These are phyloP conservation scores for Porites cylindrica DNA, from an alignment of 92 coral and sea anemone genomes.

Conservation along the genomic window DNA sequence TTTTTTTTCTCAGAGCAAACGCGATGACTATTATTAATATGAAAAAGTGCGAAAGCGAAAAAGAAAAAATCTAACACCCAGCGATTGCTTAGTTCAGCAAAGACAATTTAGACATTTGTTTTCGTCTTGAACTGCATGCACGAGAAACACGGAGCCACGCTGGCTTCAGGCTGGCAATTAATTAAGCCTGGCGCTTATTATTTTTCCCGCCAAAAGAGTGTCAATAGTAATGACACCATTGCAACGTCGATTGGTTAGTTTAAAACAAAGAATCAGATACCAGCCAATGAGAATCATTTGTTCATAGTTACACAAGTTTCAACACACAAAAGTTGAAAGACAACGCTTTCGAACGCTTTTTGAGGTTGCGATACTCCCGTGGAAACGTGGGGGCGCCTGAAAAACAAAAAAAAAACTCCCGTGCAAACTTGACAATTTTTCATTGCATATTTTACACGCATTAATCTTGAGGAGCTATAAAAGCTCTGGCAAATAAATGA, in stretches of 20 bases:
- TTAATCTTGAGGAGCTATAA: not conserved
- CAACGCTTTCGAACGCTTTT: not conserved
- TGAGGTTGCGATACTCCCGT: not conserved
- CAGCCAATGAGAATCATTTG: conserved; percentile 1
- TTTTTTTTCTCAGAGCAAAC: too few relatives aligned
- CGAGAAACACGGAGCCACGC: not conserved
- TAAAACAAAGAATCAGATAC: not conserved
- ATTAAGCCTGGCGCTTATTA: not conserved
- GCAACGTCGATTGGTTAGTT: not conserved
- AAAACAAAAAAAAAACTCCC: too few relatives aligned
- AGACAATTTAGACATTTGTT: not conserved
- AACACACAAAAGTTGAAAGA: not conserved
- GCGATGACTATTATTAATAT: too few relatives aligned
- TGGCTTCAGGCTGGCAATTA: not conserved
- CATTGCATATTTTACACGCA: not conserved
- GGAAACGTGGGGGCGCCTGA: too few relatives aligned
- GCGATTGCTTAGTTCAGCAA: not conserved
- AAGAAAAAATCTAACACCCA: not conserved
- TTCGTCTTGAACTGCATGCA: not conserved
- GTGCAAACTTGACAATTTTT: conserved; percentile 18
- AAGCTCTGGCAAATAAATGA: not conserved
- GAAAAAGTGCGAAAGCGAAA: too few relatives aligned
- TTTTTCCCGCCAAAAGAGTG: conserved; percentile 9
- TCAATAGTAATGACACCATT: not conserved
- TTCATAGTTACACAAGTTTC: not conserved